Base-by-base conservation (phyloP, 2,797 vertebrate genomes). In the Hyperoplus immaculatus region DNA sequence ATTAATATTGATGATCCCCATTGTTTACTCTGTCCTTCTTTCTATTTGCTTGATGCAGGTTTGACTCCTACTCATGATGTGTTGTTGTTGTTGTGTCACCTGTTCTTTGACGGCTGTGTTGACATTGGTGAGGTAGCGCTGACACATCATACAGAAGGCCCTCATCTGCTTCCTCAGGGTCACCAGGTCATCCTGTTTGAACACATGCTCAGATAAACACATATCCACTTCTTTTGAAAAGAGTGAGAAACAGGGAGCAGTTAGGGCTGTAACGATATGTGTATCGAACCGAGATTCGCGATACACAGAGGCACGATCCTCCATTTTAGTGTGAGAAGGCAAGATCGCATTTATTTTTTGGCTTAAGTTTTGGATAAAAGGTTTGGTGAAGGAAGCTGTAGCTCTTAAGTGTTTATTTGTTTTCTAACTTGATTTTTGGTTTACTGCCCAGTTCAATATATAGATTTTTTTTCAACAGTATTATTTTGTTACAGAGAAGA, bases 51-150 rank as follows among this genome's bases (percentile, higher is more conserved):
- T 53, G 54, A 21, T 53, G 42, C 0, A 18, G 6, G 57, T 50
- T 57, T 39, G 12, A 69, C 4, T 1, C 8, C 0, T 6, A 11
- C 15, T 54, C 21, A 11, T 9, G 18, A 8, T 11, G 14, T 29
- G 13, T 9, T 39, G 7, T 56, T 54, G 7, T 7, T 10, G 56
- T 15, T 83, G 90, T 87, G 18, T 92, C 80, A 99, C 98, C 97
- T 99, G 98, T 89, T 99, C 98, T 94, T 99, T 99, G 90, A 99
- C 98, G 72, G 98, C 96, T 84, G 97, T 99, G 96, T 99, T 99
- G 94, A 99, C 97, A 65, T 98, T 99, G 88, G 97, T 98, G 94
- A 99, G 96, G 95, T 99, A 99, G 95, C 98, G 97, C 91, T 99
- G 98, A 93, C 98, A 99, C 94, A 99, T 99, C 94, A 99, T 96